Evolutionary conservation across 37 sponge, comb jelly and placozoan species (phyloP), one percentile per base, ranked within the genome.

Genomic region (Chondrilla cf. caribensis): DNA sequence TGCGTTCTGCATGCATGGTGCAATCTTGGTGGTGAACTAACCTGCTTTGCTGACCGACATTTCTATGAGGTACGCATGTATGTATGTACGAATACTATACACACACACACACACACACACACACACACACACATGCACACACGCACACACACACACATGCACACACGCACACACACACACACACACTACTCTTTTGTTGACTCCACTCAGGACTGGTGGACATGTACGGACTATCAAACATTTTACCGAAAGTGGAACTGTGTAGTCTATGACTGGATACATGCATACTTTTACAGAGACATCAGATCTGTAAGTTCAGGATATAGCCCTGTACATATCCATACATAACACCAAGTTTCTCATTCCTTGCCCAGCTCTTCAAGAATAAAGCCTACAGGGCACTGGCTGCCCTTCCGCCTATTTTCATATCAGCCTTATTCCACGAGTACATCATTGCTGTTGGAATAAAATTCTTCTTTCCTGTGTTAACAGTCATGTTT

Each of bases 201-300:
- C 57, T 55, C 57, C 11, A 19, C 1, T 28, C 79, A 94, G 95
- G 93, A 91, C 77, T 95, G 95, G 95, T 95, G 95, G 95, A 95
- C 89, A 7, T 90, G 95, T 79, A 82, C 59, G 15, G 81, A 83
- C 18, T 95, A 81, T 42, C 79, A 82, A 21, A 70, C 64, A 7
- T 95, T 86, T 67, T 95, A 95, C 51, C 95, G 95, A 33, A 92
- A 88, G 84, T 95, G 95, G 95, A 95, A 95, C 83, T 62, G 87
- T 6, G 36, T 95, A 25, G 88, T 95, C 3, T 93, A 95, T 65
- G 95, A 95, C 68, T 95, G 95, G 95, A 89, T 95, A 21, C 82
- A 95, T 25, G 85, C 87, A 9, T 95, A 95, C 88, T 86, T 95
- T 41, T 95, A 88, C 55, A 88, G 84, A 24, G 95, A 95, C 81